These are phyloP conservation scores for Copsychus sechellarum DNA, from an alignment of 2,113 vertebrate species.

Conservation along the genomic window DNA sequence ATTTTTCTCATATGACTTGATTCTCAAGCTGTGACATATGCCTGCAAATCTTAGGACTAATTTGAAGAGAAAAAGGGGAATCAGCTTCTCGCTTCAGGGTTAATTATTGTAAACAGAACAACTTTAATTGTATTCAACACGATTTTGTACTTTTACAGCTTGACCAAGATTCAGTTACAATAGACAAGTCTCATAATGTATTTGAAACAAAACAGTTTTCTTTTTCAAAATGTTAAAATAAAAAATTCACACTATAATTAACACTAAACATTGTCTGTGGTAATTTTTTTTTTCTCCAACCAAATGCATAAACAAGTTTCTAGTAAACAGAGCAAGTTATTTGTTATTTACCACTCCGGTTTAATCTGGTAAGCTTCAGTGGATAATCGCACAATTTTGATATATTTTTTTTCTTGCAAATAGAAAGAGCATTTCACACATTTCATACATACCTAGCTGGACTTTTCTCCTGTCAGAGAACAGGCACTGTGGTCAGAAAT, in stretches of 20 bases:
- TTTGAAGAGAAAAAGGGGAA: not conserved
- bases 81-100: not conserved
- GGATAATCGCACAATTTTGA: not conserved
- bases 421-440: not conserved
- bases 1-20: not conserved
- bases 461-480: rapidly evolving
- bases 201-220: not conserved
- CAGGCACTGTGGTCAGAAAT: not conserved
- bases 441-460: not conserved
- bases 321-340: not conserved
- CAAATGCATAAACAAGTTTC: not conserved
- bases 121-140: not conserved
- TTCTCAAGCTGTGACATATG: not conserved
- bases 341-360: not conserved
- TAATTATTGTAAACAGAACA: not conserved
- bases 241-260: not conserved
- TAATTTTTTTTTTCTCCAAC: not conserved
- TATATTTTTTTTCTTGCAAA: not conserved
- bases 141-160: not conserved
- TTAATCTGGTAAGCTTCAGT: not conserved
- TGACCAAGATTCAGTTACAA: not conserved
- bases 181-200: not conserved
- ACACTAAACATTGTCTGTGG: not conserved
- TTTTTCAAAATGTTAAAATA: not conserved
- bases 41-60: not conserved